Base-by-base conservation (phyloP, 1,140 invertebrate genomes). In the Philotrypesis tridentata region DNA sequence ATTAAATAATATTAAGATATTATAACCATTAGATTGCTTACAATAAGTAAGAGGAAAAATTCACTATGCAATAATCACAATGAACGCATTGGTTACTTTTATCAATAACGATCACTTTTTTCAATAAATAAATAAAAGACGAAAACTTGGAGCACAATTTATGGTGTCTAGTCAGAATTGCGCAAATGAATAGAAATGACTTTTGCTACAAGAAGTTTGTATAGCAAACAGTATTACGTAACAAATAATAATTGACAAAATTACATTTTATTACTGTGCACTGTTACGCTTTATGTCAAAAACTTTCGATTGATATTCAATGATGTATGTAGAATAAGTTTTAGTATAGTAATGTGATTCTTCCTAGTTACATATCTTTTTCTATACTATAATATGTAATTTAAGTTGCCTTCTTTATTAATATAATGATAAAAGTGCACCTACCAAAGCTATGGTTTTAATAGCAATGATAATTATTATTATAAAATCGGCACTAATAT, bases 121-220 rank as follows among this genome's bases (percentile, higher is more conserved):
- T 74, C 48, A 31, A 61, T 21, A 48, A 33, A 75, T 23, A 17
- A 33, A 75, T 12, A 27, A 63, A 21, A 63, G 14, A 12, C 21
- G n/a, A 76, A 76, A 61, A 37, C 29, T 74, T 76, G 25, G 23
- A 60, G 74, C 60, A 60, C 72, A 76, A 43, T 78, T 78, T 23
- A 78, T 78, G 76, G 25, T 68, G 37, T 68, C 76, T 78, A 78
- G 76, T 78, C 76, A 78, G 65, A 48, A 68, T 23, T 68, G 65
- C 65, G 40, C 31, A 78, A 29, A 68, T 43, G 9, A n/a, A 14
- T 29, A 48, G 40, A 68, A 48, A 48, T 68, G 31, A 76, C 48
- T 63, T 77, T 78, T 78, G 63, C 76, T 78, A 78, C 27, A 40
- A 68, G 31, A 65, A 77, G 37, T 68, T 43, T 67, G 63, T 78